Evolutionary conservation across 2,113 vertebrate species (phyloP).

Genomic region (Sphyrna mokarran): DNA sequence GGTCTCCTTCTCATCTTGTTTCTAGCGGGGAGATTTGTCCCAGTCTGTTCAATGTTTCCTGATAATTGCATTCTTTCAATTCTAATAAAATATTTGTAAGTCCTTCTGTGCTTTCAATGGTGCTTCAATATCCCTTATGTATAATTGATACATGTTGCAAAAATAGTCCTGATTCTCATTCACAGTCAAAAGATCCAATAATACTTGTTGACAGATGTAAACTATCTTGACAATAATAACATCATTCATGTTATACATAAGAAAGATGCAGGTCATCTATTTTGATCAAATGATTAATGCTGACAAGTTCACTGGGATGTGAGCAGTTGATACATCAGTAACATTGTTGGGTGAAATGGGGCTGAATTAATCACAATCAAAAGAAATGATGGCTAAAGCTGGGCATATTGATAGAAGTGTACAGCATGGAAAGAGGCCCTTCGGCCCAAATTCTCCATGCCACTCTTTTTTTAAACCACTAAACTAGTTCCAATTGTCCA

Average conservation of each 20-base stretch:
- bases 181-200: neutral
- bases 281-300: conserved; percentile 1
- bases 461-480: too few relatives aligned
- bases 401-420: too few relatives aligned
- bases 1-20: neutral
- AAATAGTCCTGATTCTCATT: neutral
- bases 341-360: neutral
- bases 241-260: neutral
- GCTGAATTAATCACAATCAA: neutral
- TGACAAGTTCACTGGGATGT: conserved; percentile 7
- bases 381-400: neutral
- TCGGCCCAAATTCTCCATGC: too few relatives aligned
- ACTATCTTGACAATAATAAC: neutral
- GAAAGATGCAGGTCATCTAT: neutral
- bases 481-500: too few relatives aligned
- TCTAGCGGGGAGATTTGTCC: neutral
- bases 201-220: neutral
- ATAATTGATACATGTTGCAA: neutral
- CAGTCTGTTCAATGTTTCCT: neutral
- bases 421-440: too few relatives aligned
- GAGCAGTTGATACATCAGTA: neutral
- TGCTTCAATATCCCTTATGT: neutral
- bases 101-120: neutral
- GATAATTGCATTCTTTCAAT: neutral
- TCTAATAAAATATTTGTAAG: neutral